phyloP scores from a whole-genome alignment of 2,888 invertebrate genomes.

The Andrena dorsata region DNA sequence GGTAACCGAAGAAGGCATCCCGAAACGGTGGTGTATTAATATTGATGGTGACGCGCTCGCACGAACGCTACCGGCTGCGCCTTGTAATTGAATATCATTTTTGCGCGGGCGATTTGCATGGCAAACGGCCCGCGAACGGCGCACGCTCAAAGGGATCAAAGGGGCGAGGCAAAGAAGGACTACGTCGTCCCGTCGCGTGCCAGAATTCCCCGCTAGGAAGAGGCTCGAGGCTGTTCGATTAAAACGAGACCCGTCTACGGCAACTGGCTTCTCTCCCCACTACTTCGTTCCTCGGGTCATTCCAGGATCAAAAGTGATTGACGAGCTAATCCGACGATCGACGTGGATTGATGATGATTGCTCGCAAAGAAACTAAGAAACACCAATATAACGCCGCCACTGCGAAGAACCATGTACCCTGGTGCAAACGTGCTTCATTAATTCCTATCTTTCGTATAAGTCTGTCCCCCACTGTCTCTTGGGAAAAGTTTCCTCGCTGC shows the following conservation, averaged over 20 bases:
- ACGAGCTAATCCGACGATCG: not conserved
- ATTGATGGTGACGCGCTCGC: conserved; percentile 29
- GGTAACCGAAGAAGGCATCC: conserved; percentile 7
- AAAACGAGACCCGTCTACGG: not conserved
- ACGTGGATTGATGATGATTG: not conserved
- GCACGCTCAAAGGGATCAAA: conserved; percentile 9
- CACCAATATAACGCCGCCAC: not conserved
- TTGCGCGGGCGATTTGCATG: conserved; percentile 23
- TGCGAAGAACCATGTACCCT: not conserved
- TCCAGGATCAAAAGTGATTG: conserved; percentile 1
- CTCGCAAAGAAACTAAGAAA: not conserved
- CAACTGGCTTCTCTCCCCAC: not conserved
- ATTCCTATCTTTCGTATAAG: no score
- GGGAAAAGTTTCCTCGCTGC: no score
- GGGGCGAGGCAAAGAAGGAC: not conserved
- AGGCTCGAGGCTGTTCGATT: not conserved
- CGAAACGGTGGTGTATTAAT: conserved; percentile 32
- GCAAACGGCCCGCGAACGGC: conserved; percentile 9
- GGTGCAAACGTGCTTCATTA: no score
- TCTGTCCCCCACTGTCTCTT: no score
- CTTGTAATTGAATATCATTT: conserved; percentile 38
- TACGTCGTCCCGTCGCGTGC: not conserved
- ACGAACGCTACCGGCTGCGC: not conserved
- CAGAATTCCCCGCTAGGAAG: not conserved
- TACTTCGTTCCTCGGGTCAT: not conserved